Evolutionary conservation across 1,140 invertebrate genomes (phyloP), one percentile per base, ranked within the genome.

Genomic region (Alviniconcha marisindica): DNA sequence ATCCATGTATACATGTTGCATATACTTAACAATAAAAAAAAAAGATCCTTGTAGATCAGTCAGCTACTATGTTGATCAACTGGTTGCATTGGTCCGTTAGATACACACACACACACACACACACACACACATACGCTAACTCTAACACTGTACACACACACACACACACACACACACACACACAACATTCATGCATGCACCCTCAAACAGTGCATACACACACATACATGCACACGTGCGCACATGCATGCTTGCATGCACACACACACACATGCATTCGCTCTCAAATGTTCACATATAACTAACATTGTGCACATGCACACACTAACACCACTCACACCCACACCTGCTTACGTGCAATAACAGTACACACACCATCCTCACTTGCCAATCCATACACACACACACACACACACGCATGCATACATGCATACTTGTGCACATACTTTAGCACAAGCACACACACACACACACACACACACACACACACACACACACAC

Each of bases 31-130:
- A n/a, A n/a, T n/a, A n/a, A 63, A 12, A 7, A 63, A 5, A 63
- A 63, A 63, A 63, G 24, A 63, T 63, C 21, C 18, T 24, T 69
- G 5, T 38, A 63, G 24, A 48, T 31, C 12, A 44, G n/a, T n/a
- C n/a, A n/a, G n/a, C n/a, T n/a, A n/a, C n/a, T n/a, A n/a, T n/a
- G n/a, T n/a, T n/a, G n/a, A n/a, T n/a, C n/a, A n/a, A n/a, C n/a
- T n/a, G n/a, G n/a, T n/a, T 12, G 44, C 38, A 48, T 15, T 12
- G 40, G n/a, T 76, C 28, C 28, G 38, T 36, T 14, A 77, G 38
- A 54, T 33, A 60, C 77, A 54, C 77, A 80, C 77, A 54, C 28
- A 80, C 77, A 54, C 77, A 60, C 48, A 56, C 77, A 80, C 77
- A 54, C 77, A 80, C 77, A 54, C 51, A 60, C 51, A 54, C 44